Percentiles rank a stretch among this genome's conserved stretches.
Evolutionary conservation across 2,888 invertebrate species (phyloP).

Genomic region (Endotricha flammealis): DNA sequence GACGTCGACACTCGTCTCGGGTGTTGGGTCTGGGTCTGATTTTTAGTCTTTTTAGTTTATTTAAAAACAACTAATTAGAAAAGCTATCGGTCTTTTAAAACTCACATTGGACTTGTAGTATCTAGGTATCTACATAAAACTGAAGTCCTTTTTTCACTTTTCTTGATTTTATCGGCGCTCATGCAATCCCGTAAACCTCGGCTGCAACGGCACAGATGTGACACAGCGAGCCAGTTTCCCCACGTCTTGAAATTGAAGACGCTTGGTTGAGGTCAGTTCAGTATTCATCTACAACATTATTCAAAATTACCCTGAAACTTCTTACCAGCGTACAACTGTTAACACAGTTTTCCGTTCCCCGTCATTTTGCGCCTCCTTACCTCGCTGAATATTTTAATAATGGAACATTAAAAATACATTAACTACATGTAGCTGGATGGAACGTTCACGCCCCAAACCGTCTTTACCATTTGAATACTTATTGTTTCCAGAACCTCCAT

Average conservation of each 20-base stretch:
- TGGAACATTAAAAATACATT: slow-evolving; percentile 42
- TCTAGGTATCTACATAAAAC: too few species aligned
- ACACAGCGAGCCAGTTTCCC: neutral
- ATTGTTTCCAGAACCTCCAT: slow-evolving; percentile 21
- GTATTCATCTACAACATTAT: slow-evolving; percentile 10
- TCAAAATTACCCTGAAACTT: neutral
- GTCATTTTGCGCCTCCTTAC: slow-evolving; percentile 20
- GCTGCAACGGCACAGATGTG: slow-evolving; percentile 6
- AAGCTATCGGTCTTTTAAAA: too few species aligned
- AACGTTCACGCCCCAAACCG: slow-evolving; percentile 18
- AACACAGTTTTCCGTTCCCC: slow-evolving; percentile 15
- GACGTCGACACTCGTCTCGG: too few species aligned
- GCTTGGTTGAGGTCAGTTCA: slow-evolving; percentile 19
- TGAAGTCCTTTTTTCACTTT: neutral
- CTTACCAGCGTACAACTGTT: slow-evolving; percentile 13
- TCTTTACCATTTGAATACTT: slow-evolving; percentile 22
- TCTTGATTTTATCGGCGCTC: slow-evolving; percentile 1
- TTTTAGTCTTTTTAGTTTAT: too few species aligned
- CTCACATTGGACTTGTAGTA: too few species aligned
- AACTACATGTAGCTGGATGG: slow-evolving; percentile 24
- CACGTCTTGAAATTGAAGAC: slow-evolving; percentile 2
- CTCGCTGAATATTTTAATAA: slow-evolving; percentile 28
- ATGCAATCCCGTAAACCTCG: slow-evolving; percentile 5
- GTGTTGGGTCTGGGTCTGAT: too few species aligned
- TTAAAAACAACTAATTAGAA: too few species aligned